Conservation (phyloP, 2,113 vertebrate genomes). For the Heterochromis multidens region DNA sequence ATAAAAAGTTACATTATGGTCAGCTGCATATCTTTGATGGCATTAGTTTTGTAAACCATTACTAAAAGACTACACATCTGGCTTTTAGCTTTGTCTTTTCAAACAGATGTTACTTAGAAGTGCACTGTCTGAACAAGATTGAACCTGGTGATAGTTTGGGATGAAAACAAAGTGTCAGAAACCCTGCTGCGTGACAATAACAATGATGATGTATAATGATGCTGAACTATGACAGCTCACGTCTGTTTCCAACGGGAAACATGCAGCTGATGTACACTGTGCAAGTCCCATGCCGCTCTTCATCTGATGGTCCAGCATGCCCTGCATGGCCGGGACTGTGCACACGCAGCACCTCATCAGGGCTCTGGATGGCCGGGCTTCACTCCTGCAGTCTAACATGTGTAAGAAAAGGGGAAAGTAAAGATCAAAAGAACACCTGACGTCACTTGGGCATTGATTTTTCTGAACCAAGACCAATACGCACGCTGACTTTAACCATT, state of each 20-base stretch:
- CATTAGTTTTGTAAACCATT: not conserved
- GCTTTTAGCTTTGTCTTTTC: not conserved
- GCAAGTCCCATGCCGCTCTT: constrained; percentile 32
- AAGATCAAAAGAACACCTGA: not conserved
- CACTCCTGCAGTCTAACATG: constrained; percentile 15
- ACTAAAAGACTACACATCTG: constrained; percentile 3
- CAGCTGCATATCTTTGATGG: not conserved
- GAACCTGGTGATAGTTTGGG: constrained; percentile 7
- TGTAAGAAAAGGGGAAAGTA: constrained; percentile 4
- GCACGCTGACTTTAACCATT: constrained; percentile 22
- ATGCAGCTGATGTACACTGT: constrained; percentile 2
- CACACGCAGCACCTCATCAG: constrained; percentile 64
- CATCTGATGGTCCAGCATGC: constrained; percentile 60
- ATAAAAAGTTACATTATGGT: not conserved
- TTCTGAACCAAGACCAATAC: not conserved
- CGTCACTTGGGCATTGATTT: constrained; percentile 38
- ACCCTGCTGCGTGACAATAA: not conserved
- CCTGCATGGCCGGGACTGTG: constrained; percentile 64
- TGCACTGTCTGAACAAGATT: constrained; percentile 57
- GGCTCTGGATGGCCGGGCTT: constrained; percentile 42
- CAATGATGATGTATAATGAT: constrained; percentile 4
- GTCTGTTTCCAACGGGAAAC: constrained; percentile 41
- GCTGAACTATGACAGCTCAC: constrained; percentile 19
- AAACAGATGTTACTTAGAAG: constrained; percentile 65
- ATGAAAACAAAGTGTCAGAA: not conserved